A percentile compares a stretch with the other conserved stretches of the same genome.
Conservation (phyloP, 1,140 invertebrate species). For the Anthonomus grandis region DNA sequence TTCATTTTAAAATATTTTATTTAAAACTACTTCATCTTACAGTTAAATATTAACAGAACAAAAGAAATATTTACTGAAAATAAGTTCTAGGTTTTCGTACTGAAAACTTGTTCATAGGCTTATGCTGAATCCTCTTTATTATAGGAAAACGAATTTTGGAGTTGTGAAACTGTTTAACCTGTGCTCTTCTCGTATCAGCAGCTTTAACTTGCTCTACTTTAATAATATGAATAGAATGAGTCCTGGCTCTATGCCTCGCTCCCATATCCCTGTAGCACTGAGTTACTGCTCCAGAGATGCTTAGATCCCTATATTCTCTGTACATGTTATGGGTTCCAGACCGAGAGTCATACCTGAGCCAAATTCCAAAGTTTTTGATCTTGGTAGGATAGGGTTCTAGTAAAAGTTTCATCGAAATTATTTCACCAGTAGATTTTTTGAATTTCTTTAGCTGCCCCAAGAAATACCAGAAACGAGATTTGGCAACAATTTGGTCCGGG, state of each 20-base stretch:
- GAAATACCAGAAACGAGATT: conserved; percentile 99
- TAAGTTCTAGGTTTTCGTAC: no score
- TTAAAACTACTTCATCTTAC: no score
- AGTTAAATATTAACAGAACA: no score
- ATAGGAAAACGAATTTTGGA: background rate
- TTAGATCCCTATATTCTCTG: background rate
- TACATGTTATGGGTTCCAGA: background rate
- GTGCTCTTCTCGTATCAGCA: background rate
- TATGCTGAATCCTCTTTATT: no score
- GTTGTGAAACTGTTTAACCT: background rate
- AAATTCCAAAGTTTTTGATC: conserved; percentile 99
- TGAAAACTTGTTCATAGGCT: no score
- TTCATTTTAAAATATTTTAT: no score
- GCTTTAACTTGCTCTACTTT: background rate
- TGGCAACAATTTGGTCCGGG: conserved; percentile 95
- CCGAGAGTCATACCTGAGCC: conserved; percentile 66
- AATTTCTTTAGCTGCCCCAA: conserved; percentile 95
- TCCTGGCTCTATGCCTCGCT: background rate
- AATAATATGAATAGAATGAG: background rate
- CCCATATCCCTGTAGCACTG: background rate
- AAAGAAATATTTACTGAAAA: no score
- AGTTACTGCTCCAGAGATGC: background rate
- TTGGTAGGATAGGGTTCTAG: conserved; percentile 87
- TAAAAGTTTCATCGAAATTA: conserved; percentile 86
- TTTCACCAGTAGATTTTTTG: conserved; percentile 99